phyloP scores from a whole-genome alignment of 2,797 vertebrate genomes.

The Squalus acanthias region DNA sequence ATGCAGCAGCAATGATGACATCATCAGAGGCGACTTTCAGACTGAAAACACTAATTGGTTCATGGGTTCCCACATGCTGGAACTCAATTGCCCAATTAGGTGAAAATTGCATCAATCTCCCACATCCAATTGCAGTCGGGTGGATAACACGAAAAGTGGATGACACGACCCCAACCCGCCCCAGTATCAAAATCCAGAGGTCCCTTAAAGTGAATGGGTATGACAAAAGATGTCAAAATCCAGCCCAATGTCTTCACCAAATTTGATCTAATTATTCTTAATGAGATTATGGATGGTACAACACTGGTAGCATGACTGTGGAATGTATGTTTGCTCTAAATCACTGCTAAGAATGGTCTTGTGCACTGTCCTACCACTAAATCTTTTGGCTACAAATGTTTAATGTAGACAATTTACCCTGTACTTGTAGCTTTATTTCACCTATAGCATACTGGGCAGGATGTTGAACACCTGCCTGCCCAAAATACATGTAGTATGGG shows the following conservation, averaged over 20 bases:
- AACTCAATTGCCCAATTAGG: too few relatives aligned
- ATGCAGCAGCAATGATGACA: too few relatives aligned
- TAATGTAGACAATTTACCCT: background rate
- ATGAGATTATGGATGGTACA: background rate
- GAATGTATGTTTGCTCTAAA: background rate
- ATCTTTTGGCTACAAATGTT: background rate
- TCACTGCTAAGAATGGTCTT: background rate
- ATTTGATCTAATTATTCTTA: background rate
- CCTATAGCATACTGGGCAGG: background rate
- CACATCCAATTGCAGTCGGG: too few relatives aligned
- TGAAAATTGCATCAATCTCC: too few relatives aligned
- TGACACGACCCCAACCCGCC: too few relatives aligned
- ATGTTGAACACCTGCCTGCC: background rate
- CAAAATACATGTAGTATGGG: background rate
- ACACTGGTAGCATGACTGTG: background rate
- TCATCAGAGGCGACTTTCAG: too few relatives aligned
- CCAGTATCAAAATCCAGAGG: too few relatives aligned
- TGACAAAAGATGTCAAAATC: too few relatives aligned
- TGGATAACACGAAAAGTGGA: too few relatives aligned
- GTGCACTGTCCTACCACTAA: background rate
- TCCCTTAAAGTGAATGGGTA: too few relatives aligned
- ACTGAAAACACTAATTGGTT: too few relatives aligned
- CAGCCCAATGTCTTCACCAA: background rate
- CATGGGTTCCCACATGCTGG: too few relatives aligned
- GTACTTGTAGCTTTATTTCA: background rate